Conservation (phyloP, 2,113 vertebrate genomes). For the Ceuthmochares aereus region DNA sequence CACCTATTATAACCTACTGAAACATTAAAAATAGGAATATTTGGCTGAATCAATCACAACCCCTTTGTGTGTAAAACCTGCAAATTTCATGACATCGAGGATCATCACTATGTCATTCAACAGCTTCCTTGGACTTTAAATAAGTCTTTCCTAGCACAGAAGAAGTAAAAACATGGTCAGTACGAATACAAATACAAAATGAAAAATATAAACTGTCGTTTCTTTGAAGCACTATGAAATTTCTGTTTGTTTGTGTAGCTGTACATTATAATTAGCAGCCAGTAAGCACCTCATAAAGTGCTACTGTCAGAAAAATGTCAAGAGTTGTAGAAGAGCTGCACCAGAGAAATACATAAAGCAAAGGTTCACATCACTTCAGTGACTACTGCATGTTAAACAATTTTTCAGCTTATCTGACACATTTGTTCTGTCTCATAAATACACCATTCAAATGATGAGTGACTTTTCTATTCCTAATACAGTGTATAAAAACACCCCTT, state of each 20-base stretch:
- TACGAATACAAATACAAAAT: not conserved
- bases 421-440: not conserved
- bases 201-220: not conserved
- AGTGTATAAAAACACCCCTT: not conserved
- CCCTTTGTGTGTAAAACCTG: not conserved
- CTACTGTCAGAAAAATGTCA: not conserved
- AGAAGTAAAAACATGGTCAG: not conserved
- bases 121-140: not conserved
- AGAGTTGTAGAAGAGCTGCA: not conserved
- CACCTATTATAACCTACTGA: not conserved
- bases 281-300: not conserved
- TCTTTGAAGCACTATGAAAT: not conserved
- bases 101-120: not conserved
- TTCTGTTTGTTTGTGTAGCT: not conserved
- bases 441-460: not conserved
- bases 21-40: not conserved
- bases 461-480: not conserved
- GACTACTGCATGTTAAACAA: not conserved
- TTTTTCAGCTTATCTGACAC: not conserved
- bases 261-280: not conserved
- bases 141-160: not conserved
- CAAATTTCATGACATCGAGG: not conserved
- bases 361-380: not conserved
- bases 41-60: not conserved
- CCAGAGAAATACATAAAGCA: conserved; percentile 15